Evolutionary conservation across 2,888 invertebrate genomes (phyloP), one percentile per base, ranked within the genome.

Genomic region (Polyommatus icarus): DNA sequence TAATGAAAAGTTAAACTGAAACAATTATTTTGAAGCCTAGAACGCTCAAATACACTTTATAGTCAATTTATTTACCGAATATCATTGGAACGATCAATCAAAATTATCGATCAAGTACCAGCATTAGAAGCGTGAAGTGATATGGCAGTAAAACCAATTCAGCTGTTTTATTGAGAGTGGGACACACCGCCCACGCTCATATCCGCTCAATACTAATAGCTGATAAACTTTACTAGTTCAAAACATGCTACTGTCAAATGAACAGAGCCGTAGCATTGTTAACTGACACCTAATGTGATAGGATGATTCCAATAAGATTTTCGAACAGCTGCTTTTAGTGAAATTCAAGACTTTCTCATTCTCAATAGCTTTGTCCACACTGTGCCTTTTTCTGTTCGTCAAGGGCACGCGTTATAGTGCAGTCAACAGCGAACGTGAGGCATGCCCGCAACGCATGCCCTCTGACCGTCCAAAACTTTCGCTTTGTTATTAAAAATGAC

Each of bases 91-190:
- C 89, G 85, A 93, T 93, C 92, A 92, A 92, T 93, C 92, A 92
- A 91, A 91, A 91, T 92, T 90, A 91, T 91, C 91, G 91, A 91
- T 77, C 88, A 88, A 84, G 83, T 82, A 88, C 90, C 83, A 84
- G 81, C 81, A 81, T 79, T 80, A 78, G 80, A 80, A 80, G 80
- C 80, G 80, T 78, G 79, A 78, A 80, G 83, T 84, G 85, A 84
- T 82, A 79, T 79, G 79, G 83, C 83, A 82, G 80, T 80, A 79
- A 81, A 82, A 82, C 81, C 86, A 85, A 85, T 86, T 85, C 82
- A 85, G 81, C 80, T 82, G 82, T 84, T 71, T 84, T 83, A 79
- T 82, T 83, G 77, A 77, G 78, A 78, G 77, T 78, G 79, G 78
- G 79, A 80, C 77, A 78, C 76, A 77, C 80, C 82, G 78, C 81